Base-by-base conservation (phyloP, 2,888 invertebrate genomes). In the Cataglyphis cursor region DNA sequence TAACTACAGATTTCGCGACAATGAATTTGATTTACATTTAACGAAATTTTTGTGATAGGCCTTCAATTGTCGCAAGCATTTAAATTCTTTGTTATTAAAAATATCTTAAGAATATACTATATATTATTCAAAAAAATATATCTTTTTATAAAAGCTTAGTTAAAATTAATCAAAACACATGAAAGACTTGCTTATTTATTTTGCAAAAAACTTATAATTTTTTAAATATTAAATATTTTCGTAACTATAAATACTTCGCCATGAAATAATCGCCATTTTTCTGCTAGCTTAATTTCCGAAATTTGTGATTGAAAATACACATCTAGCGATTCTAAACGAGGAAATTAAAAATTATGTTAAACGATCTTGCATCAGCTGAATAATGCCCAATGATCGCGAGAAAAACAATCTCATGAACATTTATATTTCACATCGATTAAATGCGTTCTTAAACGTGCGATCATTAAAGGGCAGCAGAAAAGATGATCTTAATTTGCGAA, bases 31-130 rank as follows among this genome's bases (percentile, higher is more conserved):
- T 24, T 74, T 44, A 31, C 18, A 28, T 28, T 62, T 10, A n/a
- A 61, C 21, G 4, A 48, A 75, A 75, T 35, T 51, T 48, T 15
- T 48, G 10, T 15, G 10, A 62, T 62, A 75, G 64, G 21, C 21
- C 31, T 62, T 48, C 21, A 44, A 21, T 48, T 4, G 8, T 44
- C 61, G 41, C 31, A 31, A 44, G 0, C n/a, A 6, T 74, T 18
- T 51, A 44, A 48, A n/a, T 8, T 24, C 6, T 74, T 21, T 44
- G 4, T 3, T 44, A 44, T 74, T 62, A n/a, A 61, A 48, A 51
- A 44, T 18, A 44, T 10, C 44, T 74, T 15, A 6, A 54, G 24
- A 24, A 35, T 18, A 35, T 38, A 24, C 38, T 21, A 21, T 12
- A 35, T 18, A 62, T n/a, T 51, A 51, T 51, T n/a, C 21, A 57